phyloP scores from a whole-genome alignment of 2,797 vertebrate genomes.

The Gila robusta region DNA sequence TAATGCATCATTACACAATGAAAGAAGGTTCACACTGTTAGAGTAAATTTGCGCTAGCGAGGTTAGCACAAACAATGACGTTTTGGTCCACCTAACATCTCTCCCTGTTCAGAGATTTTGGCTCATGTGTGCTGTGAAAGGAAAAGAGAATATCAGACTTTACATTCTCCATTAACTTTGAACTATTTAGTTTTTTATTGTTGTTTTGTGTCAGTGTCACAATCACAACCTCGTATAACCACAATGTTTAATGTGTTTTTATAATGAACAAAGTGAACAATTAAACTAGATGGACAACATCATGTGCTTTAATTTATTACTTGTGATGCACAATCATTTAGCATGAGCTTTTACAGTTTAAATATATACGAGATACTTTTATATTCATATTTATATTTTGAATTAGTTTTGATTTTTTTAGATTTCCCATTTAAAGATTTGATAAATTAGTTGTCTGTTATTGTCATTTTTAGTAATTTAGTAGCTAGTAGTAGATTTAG shows the following conservation, averaged over 20 bases:
- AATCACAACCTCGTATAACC: not conserved
- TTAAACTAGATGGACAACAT: not conserved
- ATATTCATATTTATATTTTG: not conserved
- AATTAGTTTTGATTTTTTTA: not conserved
- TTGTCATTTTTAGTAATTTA: no score
- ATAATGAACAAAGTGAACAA: not conserved
- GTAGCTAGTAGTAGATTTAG: no score
- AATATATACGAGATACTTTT: not conserved
- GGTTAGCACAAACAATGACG: not conserved
- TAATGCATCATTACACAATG: not conserved
- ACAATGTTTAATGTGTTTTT: not conserved
- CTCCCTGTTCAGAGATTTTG: conserved; percentile 4
- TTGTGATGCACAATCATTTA: not conserved
- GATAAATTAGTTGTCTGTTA: not conserved
- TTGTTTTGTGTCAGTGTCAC: not conserved
- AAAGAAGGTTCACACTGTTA: not conserved
- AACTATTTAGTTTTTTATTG: not conserved
- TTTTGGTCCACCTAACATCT: not conserved
- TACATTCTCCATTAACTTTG: not conserved
- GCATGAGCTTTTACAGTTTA: not conserved
- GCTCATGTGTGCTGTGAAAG: not conserved
- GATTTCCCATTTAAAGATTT: no score
- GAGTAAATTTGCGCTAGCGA: not conserved
- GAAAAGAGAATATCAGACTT: not conserved
- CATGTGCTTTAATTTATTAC: not conserved